Conservation (phyloP, 2,113 vertebrate species). For the Pogona vitticeps region DNA sequence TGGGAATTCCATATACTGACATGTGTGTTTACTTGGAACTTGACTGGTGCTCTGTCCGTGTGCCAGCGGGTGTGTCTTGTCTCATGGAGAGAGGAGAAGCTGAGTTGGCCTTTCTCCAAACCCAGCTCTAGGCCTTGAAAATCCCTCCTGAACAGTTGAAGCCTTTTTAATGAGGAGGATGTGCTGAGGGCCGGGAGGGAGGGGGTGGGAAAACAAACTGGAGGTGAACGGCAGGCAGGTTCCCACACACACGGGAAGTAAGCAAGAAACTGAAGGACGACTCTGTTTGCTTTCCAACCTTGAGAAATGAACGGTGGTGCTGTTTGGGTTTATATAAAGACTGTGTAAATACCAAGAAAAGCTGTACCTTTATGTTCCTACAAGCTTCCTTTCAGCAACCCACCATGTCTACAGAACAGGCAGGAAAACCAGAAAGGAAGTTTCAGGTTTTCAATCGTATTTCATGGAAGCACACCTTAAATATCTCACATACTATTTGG, state of each 20-base stretch:
- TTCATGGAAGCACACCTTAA: too few relatives aligned
- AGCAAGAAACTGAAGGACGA: not conserved
- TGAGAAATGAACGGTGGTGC: not conserved
- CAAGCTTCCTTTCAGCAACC: not conserved
- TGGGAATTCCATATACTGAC: too few relatives aligned
- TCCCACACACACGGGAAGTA: slow-evolving; percentile 5
- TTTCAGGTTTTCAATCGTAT: too few relatives aligned
- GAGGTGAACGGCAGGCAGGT: not conserved
- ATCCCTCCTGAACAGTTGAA: slow-evolving; percentile 41
- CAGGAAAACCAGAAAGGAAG: not conserved
- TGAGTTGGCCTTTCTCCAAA: not conserved
- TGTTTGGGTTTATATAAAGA: slow-evolving; percentile 33
- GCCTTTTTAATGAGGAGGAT: not conserved
- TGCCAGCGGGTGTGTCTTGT: not conserved
- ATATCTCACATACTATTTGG: too few relatives aligned
- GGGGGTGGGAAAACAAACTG: not conserved
- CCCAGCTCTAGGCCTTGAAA: not conserved
- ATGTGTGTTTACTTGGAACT: not conserved
- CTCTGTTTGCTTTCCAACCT: not conserved
- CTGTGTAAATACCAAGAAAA: not conserved
- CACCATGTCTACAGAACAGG: not conserved
- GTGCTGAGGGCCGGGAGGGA: not conserved
- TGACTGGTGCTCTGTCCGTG: not conserved
- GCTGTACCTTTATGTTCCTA: slow-evolving; percentile 4
- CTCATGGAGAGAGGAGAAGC: not conserved